A percentile compares a stretch with the other conserved stretches of the same genome.
These are phyloP conservation scores for Melanocharis versteri DNA, from an alignment of 2,113 vertebrate species.

Conservation along the genomic window DNA sequence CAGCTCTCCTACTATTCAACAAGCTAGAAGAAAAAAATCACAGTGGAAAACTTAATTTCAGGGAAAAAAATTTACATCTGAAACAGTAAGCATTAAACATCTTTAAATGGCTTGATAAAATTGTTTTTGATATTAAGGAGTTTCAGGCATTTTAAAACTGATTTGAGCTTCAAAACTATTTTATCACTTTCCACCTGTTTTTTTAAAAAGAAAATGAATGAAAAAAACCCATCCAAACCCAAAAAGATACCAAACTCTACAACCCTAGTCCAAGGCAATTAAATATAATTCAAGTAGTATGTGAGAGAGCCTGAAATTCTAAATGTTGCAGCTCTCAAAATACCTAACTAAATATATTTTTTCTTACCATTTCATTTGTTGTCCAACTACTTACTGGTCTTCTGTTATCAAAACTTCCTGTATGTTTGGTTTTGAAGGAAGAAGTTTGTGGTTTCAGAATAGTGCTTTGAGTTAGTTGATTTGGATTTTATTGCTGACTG, in stretches of 20 bases:
- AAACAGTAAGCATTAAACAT: not conserved
- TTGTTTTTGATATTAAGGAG: not conserved
- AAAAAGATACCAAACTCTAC: not conserved
- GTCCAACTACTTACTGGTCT: not conserved
- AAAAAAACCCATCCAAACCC: not conserved
- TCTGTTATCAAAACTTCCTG: not conserved
- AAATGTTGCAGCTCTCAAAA: not conserved
- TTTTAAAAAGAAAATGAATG: not conserved
- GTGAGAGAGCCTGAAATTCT: not conserved
- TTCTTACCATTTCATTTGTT: not conserved
- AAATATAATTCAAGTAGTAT: not conserved
- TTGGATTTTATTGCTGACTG: not conserved
- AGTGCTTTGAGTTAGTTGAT: not conserved
- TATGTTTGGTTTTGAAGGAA: not conserved
- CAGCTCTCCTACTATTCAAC: not conserved
- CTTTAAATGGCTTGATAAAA: not conserved
- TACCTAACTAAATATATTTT: not conserved
- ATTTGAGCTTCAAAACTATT: not conserved
- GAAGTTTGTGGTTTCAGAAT: not conserved
- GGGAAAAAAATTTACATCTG: not conserved
- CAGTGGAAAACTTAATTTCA: not conserved
- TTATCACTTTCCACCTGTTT: not conserved
- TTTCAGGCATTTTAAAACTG: not conserved
- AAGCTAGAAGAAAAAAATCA: not conserved
- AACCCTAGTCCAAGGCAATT: not conserved